Percentiles rank a stretch among this genome's conserved stretches.
Conservation (phyloP, 2,113 vertebrate genomes). For the zebrafish (Danio rerio) region GRCz12tu NC_133176.1:7986501-7987000, state of each 20-base stretch:
- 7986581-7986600: no score
- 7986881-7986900: conserved; percentile 23
- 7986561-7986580: no score
- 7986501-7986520: no score
- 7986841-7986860: conserved; percentile 29
- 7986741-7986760: not conserved
- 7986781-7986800: not conserved
- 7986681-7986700: no score
- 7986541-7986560: no score
- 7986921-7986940: conserved; percentile 22
- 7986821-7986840: conserved; percentile 18
- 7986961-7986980: conserved; percentile 24
- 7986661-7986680: no score
- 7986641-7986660: no score
- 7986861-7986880: conserved; percentile 36
- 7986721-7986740: no score
- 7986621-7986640: no score
- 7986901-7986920: conserved; percentile 27
- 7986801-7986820: conserved; percentile 3
- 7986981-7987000: conserved; percentile 24
- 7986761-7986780: not conserved
- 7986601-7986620: no score
- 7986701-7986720: no score
- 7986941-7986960: conserved; percentile 41
- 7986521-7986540: no score